A percentile compares a stretch with the other conserved stretches of the same genome.
phyloP scores from a whole-genome alignment of 2,113 vertebrate species.

The Protomyctophum bolini region DNA sequence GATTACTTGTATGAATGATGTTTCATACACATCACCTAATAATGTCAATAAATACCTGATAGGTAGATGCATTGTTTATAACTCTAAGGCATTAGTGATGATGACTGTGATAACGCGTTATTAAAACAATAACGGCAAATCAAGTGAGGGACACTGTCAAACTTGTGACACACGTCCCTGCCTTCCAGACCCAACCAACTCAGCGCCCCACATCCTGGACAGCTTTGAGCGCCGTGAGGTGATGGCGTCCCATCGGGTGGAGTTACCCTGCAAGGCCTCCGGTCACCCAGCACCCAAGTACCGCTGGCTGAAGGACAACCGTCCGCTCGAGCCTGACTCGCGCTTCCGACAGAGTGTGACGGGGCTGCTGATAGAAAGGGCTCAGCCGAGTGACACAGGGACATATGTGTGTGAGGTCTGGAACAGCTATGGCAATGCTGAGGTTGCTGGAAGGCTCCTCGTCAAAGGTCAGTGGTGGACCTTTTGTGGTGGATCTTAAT shows the following conservation, averaged over 20 bases:
- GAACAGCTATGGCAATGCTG: conserved; percentile 94
- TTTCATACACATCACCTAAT: too few species aligned
- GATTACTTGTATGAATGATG: too few species aligned
- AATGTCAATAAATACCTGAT: too few species aligned
- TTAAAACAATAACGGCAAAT: too few species aligned
- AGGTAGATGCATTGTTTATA: too few species aligned
- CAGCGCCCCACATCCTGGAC: conserved; percentile 95
- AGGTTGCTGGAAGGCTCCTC: conserved; percentile 88
- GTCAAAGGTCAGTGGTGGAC: conserved; percentile 93
- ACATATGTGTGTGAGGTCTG: conserved; percentile 98
- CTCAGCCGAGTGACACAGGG: conserved; percentile 88
- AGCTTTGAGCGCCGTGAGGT: conserved; percentile 94
- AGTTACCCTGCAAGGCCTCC: conserved; percentile 96
- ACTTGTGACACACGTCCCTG: too few species aligned
- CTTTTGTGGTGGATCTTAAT: too few species aligned
- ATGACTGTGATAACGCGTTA: background rate
- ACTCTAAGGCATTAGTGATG: too few species aligned
- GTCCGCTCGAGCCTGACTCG: conserved; percentile 91
- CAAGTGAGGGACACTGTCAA: background rate
- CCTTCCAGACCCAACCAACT: conserved; percentile 89
- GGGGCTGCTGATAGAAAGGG: conserved; percentile 91
- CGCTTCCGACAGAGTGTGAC: conserved; percentile 92
- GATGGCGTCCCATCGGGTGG: conserved; percentile 92
- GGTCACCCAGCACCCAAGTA: conserved; percentile 95
- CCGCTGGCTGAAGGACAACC: conserved; percentile 97